A percentile compares a stretch with the other conserved stretches of the same genome.
Evolutionary conservation across 2,888 invertebrate genomes (phyloP).

Genomic region (Synanthedon andrenaeformis): DNA sequence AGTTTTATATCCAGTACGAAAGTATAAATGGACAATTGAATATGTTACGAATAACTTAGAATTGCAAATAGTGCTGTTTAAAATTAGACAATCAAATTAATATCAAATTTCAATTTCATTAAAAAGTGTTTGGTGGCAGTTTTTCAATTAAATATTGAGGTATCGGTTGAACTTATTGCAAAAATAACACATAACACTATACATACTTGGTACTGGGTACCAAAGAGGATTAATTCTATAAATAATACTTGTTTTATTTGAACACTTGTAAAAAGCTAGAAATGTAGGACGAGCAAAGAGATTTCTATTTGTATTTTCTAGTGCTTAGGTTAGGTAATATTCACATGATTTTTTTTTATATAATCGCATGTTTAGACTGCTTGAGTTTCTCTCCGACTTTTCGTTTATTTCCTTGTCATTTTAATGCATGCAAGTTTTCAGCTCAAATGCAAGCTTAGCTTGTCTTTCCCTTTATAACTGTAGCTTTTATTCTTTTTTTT

Average conservation of each 20-base stretch:
- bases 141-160: background rate
- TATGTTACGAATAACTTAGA: too few species aligned
- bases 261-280: background rate
- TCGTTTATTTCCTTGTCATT: background rate
- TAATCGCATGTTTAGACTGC: background rate
- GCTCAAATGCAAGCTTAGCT: conserved; percentile 11
- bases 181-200: background rate
- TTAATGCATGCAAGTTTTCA: background rate
- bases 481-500: background rate
- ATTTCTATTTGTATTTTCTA: background rate
- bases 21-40: too few species aligned
- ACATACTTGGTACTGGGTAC: conserved; percentile 40
- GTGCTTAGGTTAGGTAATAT: background rate
- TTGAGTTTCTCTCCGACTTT: background rate
- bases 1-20: too few species aligned
- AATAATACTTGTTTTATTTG: background rate
- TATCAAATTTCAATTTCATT: too few species aligned
- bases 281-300: background rate
- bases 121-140: too few species aligned
- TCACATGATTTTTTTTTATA: background rate
- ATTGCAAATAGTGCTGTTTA: too few species aligned
- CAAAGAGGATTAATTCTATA: background rate
- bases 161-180: background rate
- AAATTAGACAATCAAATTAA: too few species aligned
- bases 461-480: conserved; percentile 15